These are phyloP conservation scores for Benthosema pterotum DNA, from an alignment of 2,797 vertebrate species.

Conservation along the genomic window DNA sequence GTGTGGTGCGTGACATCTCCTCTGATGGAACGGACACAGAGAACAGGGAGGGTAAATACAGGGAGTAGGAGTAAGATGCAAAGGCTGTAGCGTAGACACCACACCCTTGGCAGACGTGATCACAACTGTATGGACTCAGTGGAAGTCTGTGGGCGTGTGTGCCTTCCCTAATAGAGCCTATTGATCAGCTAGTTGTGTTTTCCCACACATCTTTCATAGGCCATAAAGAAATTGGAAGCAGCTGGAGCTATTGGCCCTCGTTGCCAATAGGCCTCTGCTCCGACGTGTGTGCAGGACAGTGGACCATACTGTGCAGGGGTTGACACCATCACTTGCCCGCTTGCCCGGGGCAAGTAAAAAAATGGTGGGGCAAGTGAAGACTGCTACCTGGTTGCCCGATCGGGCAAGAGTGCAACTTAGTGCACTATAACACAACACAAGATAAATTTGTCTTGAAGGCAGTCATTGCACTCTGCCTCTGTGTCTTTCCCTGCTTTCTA, in stretches of 20 bases:
- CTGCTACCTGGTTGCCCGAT: no score
- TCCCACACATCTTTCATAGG: slow-evolving; percentile 64
- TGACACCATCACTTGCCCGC: no score
- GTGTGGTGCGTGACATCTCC: slow-evolving; percentile 33
- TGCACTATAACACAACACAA: no score
- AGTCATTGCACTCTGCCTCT: no score
- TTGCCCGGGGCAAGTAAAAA: no score
- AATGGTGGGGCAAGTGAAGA: no score
- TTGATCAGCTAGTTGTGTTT: slow-evolving; percentile 71
- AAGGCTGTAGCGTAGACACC: slow-evolving; percentile 48
- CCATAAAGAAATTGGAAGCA: slow-evolving; percentile 76
- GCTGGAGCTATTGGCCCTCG: slow-evolving; percentile 61
- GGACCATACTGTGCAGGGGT: slow-evolving; percentile 11
- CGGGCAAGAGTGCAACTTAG: no score
- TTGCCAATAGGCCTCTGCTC: slow-evolving; percentile 42
- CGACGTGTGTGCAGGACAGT: slow-evolving; percentile 35
- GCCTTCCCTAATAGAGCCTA: slow-evolving; percentile 62
- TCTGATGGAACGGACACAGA: slow-evolving; percentile 25
- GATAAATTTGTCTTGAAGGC: no score
- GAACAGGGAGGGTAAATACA: slow-evolving; percentile 12
- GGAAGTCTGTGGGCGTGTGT: slow-evolving; percentile 64
- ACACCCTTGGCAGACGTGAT: slow-evolving; percentile 70
- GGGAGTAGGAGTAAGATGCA: slow-evolving; percentile 49
- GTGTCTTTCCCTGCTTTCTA: no score
- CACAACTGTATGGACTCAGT: slow-evolving; percentile 48